phyloP scores from a whole-genome alignment of 2,797 vertebrate species.

The Erpetoichthys calabaricus region DNA sequence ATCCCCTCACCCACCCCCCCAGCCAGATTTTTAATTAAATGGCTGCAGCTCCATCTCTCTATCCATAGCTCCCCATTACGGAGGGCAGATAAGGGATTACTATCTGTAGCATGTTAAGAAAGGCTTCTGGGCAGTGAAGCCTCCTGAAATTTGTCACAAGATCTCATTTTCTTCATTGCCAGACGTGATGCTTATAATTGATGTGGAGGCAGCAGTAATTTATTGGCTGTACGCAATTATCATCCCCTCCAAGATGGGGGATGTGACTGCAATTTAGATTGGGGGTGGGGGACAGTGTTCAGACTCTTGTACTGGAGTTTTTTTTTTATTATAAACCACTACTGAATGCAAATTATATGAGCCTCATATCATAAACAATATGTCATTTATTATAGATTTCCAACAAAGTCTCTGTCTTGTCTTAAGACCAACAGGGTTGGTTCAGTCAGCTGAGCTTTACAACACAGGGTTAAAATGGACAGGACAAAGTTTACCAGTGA shows the following conservation, averaged over 20 bases:
- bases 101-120: slow-evolving; percentile 78
- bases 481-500: too few relatives aligned
- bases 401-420: slow-evolving; percentile 2
- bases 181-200: slow-evolving; percentile 72
- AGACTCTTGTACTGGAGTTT: slow-evolving; percentile 38
- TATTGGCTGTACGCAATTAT: slow-evolving; percentile 72
- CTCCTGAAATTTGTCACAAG: slow-evolving; percentile 68
- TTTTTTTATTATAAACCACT: slow-evolving; percentile 28
- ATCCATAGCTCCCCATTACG: slow-evolving; percentile 72
- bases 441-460: slow-evolving; percentile 49
- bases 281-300: slow-evolving; percentile 30
- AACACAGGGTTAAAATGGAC: slow-evolving; percentile 28
- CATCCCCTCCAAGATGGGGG: slow-evolving; percentile 62
- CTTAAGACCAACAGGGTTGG: slow-evolving; percentile 23
- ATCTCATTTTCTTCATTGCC: slow-evolving; percentile 77
- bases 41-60: slow-evolving; percentile 78
- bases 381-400: slow-evolving; percentile 23
- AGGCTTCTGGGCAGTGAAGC: slow-evolving; percentile 64
- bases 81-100: slow-evolving; percentile 74
- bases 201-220: slow-evolving; percentile 72
- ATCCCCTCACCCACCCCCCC: slow-evolving; percentile 35
- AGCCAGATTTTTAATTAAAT: slow-evolving; percentile 80
- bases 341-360: slow-evolving; percentile 37
- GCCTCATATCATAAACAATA: slow-evolving; percentile 41
- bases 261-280: slow-evolving; percentile 70